Conservation (phyloP, 2,797 vertebrate species). For the Syndactyla subalaris region DNA sequence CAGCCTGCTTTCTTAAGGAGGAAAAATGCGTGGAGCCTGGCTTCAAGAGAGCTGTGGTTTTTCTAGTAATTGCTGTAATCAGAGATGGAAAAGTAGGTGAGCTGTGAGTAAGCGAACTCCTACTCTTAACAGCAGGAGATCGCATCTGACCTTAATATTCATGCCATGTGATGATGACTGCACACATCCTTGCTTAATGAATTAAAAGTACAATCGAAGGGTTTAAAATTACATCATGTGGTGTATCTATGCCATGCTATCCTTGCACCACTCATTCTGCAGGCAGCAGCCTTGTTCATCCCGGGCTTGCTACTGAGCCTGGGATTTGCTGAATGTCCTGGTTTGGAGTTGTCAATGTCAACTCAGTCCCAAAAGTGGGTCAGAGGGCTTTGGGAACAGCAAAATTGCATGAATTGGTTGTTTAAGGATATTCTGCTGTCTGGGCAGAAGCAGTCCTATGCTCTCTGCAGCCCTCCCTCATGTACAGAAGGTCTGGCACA, state of each 20-base stretch:
- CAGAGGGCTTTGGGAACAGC: neutral
- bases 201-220: neutral
- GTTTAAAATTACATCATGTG: neutral
- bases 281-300: neutral
- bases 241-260: neutral
- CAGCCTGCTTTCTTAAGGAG: conserved; percentile 31
- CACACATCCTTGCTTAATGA: neutral
- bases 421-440: neutral
- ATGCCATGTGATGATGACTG: neutral
- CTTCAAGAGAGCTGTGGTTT: conserved; percentile 22
- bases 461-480: neutral
- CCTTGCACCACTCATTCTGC: neutral
- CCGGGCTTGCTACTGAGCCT: neutral
- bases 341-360: neutral
- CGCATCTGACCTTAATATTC: conserved; percentile 47
- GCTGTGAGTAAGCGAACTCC: conserved; percentile 50
- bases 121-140: conserved; percentile 41
- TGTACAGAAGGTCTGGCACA: neutral
- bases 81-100: conserved; percentile 54
- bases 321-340: neutral
- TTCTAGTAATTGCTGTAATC: conserved; percentile 64
- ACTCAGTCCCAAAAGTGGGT: neutral
- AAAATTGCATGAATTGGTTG: neutral
- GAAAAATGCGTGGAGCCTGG: neutral
- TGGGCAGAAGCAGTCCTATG: neutral